Evolutionary conservation across 1,140 invertebrate species (phyloP).

Genomic region (Daktulosphaira vitifoliae): DNA sequence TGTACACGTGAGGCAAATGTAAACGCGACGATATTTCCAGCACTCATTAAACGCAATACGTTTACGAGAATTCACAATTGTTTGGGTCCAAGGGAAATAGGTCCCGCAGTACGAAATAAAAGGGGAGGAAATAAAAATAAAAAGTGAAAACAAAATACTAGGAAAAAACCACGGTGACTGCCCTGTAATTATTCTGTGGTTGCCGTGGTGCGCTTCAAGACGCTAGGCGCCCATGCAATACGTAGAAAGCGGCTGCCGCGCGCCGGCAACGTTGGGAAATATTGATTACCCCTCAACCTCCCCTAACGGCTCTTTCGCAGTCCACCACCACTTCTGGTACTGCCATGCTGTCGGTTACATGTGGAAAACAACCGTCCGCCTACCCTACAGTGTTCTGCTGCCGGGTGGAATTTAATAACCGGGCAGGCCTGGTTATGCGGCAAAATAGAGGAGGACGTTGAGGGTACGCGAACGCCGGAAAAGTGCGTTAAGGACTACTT

Average conservation of each 20-base stretch:
- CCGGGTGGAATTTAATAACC: slow-evolving; percentile 28
- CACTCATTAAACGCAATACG: too few species aligned
- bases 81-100: too few species aligned
- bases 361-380: slow-evolving; percentile 17
- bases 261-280: slow-evolving; percentile 32
- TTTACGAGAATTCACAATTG: too few species aligned
- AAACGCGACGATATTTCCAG: too few species aligned
- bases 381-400: slow-evolving; percentile 9
- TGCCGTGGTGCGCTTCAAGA: slow-evolving; percentile 10
- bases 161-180: too few species aligned
- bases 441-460: background rate
- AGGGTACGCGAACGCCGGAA: background rate
- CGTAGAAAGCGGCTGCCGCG: background rate
- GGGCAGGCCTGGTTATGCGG: slow-evolving; percentile 4
- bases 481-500: background rate
- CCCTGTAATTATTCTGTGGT: slow-evolving; percentile 15
- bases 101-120: too few species aligned
- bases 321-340: too few species aligned
- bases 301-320: too few species aligned
- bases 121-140: too few species aligned
- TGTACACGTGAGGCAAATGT: too few species aligned
- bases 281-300: slow-evolving; percentile 20
- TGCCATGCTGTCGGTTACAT: background rate
- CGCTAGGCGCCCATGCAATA: background rate
- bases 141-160: too few species aligned